Percentiles rank a stretch among this genome's conserved stretches.
Conservation (phyloP, 64 coral and sea anemone genomes). For the Dendrophyllia cribrosa region DNA sequence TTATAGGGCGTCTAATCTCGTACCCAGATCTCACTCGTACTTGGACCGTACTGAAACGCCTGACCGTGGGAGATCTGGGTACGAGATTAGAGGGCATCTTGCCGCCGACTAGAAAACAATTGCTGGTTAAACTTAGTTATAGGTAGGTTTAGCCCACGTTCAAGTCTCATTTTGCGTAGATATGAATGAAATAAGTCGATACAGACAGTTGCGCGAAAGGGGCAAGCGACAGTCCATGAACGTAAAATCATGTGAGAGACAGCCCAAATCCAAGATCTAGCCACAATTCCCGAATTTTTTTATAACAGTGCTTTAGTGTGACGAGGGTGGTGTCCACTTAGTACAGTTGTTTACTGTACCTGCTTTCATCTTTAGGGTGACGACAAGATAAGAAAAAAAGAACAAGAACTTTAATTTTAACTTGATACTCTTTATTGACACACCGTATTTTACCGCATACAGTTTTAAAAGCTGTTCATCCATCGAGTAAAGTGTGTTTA, state of each 20-base stretch:
- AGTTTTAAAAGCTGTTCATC: background rate
- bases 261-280: background rate
- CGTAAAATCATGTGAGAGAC: background rate
- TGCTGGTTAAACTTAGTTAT: constrained; percentile 1
- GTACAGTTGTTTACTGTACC: background rate
- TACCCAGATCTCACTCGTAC: too few relatives aligned
- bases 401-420: constrained; percentile 25
- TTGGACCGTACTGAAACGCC: too few relatives aligned
- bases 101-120: too few relatives aligned
- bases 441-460: background rate
- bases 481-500: background rate
- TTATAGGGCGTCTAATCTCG: too few relatives aligned
- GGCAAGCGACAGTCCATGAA: constrained; percentile 4
- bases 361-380: background rate
- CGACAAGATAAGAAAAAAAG: background rate
- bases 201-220: constrained; percentile 2
- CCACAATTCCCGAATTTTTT: background rate
- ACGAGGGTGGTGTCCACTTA: constrained; percentile 7
- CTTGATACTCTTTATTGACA: constrained; percentile 4
- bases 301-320: background rate
- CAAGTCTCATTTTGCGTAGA: constrained; percentile 3
- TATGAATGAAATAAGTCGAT: constrained; percentile 3
- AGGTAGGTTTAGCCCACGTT: background rate
- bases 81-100: too few relatives aligned
- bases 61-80: too few relatives aligned